phyloP scores from a whole-genome alignment of 2,888 invertebrate species.

The Herminia tarsipennalis region DNA sequence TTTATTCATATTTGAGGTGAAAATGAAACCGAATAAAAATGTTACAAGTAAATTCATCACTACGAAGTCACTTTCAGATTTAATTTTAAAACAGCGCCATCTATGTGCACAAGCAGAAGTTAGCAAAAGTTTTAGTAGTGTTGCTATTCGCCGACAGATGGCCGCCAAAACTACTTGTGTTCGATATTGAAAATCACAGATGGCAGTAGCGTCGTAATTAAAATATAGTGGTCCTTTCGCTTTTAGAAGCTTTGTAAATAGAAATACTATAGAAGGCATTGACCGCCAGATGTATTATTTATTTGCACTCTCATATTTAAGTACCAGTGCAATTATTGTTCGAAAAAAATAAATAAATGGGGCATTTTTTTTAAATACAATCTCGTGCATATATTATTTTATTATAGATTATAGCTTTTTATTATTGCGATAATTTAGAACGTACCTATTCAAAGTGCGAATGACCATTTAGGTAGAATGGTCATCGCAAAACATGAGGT shows the following conservation, averaged over 20 bases:
- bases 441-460: background rate
- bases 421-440: too few species aligned
- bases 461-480: background rate
- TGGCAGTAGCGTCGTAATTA: constrained; percentile 1
- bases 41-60: too few species aligned
- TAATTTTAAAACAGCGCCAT: constrained; percentile 8
- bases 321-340: too few species aligned
- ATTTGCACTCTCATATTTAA: too few species aligned
- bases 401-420: too few species aligned
- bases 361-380: too few species aligned
- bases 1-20: background rate
- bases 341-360: too few species aligned
- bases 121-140: background rate
- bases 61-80: too few species aligned
- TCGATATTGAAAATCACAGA: background rate
- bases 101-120: background rate
- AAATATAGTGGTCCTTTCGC: too few species aligned
- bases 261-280: background rate
- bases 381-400: too few species aligned
- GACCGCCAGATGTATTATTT: too few species aligned
- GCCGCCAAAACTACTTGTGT: background rate
- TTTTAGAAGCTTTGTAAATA: too few species aligned
- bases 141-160: constrained; percentile 9
- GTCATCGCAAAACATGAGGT: constrained; percentile 18
- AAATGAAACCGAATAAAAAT: background rate